Base-by-base conservation (phyloP, 2,888 invertebrate species). In the Crepidodera aurea region DNA sequence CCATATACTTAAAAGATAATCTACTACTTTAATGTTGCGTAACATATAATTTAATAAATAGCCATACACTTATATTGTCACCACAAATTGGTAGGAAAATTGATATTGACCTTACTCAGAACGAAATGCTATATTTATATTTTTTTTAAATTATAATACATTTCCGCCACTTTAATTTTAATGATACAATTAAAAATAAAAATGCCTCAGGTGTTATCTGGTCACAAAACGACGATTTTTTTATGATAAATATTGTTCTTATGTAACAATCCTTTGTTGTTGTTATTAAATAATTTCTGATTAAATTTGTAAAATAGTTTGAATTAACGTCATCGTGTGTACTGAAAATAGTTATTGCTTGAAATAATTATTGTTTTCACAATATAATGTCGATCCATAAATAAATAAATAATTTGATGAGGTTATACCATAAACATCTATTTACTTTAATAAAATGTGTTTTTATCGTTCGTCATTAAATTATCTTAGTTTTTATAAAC, bases 281-380 rank as follows among this genome's bases (percentile, higher is more conserved):
- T 42, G 10, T 42, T 16, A 42, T 42, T 42, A 42, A 42, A 42
- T 7, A 42, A 15, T 10, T 6, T 16, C 6, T 4, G 16, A 42
- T n/a, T 39, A n/a, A 42, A 15, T 2, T 42, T 42, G 32, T 42
- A 42, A 42, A 42, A 16, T 19, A 42, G 18, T 42, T 19, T 10
- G 1, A 42, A 13, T 16, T 18, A 18, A 42, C 42, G 42, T 42
- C 42, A 42, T 42, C 15, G 18, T 7, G 42, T 19, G 18, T 19
- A 5, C 42, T 12, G 18, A 42, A 8, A n/a, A 16, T 42, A 42
- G 18, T 19, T 13, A 16, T 39, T 39, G 6, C 10, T 39, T 39
- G 12, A 42, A 42, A 42, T 42, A 42, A 39, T 5, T 42, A 3
- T 16, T 42, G 42, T 42, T 42, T 42, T 42, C 16, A 19, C 42